Percentiles rank a stretch among this genome's conserved stretches.
phyloP scores from a whole-genome alignment of 2,888 invertebrate species.

The Argyresthia albistria region DNA sequence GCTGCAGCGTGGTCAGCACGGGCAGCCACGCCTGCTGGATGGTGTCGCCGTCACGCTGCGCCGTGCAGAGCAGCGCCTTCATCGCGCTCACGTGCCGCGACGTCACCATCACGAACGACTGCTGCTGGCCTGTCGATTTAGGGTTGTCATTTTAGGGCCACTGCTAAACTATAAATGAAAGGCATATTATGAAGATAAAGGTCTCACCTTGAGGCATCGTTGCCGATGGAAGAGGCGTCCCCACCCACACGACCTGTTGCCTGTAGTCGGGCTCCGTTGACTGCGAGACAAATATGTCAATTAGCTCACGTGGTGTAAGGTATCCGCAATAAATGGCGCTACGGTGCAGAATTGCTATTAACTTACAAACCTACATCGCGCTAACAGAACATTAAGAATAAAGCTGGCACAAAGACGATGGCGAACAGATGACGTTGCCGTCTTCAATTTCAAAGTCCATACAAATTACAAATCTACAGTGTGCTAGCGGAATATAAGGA shows the following conservation, averaged over 20 bases:
- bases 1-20: constrained; percentile 94
- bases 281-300: constrained; percentile 49
- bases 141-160: not conserved
- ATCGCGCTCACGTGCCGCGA: constrained; percentile 98
- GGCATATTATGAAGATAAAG: no score
- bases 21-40: constrained; percentile 96
- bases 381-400: no score
- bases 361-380: no score
- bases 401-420: no score
- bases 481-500: no score
- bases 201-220: constrained; percentile 78
- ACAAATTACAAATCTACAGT: no score
- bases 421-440: no score
- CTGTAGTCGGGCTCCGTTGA: constrained; percentile 81
- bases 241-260: constrained; percentile 97
- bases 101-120: constrained; percentile 93
- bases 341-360: no score
- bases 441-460: no score
- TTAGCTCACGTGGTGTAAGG: no score
- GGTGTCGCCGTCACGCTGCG: constrained; percentile 92
- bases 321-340: no score
- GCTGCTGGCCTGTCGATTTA: constrained; percentile 78
- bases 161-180: no score
- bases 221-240: constrained; percentile 92
- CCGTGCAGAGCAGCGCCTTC: constrained; percentile 89